Evolutionary conservation across 2,113 vertebrate species (phyloP).

Genomic region (Otocyon megalotis): DNA sequence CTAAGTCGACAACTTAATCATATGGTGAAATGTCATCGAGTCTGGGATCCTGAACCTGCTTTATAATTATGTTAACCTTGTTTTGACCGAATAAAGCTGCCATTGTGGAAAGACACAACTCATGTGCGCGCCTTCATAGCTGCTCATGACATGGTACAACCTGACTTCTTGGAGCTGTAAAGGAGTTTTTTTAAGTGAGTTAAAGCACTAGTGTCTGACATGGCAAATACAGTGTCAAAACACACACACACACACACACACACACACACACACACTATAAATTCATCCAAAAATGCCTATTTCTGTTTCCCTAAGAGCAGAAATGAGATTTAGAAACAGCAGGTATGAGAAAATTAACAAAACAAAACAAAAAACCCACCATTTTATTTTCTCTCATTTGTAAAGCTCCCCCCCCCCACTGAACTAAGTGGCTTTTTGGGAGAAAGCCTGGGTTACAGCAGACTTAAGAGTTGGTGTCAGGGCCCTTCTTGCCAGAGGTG

Average conservation of each 20-base stretch:
- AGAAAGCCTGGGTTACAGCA: neutral
- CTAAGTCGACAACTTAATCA: neutral
- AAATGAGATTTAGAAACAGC: neutral
- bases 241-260: neutral
- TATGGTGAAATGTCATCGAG: neutral
- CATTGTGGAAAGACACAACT: neutral
- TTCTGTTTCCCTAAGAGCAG: neutral
- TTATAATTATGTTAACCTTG: neutral
- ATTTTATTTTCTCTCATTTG: neutral
- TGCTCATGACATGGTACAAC: neutral
- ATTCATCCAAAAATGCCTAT: neutral
- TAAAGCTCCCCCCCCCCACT: too few species aligned
- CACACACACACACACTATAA: neutral
- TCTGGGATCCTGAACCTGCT: neutral
- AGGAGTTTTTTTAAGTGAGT: neutral
- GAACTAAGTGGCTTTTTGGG: neutral
- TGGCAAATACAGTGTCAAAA: neutral
- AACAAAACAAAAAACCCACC: too few species aligned
- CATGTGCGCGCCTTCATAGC: neutral
- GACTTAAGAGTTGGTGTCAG: neutral
- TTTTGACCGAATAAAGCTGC: neutral
- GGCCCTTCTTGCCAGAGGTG: neutral
- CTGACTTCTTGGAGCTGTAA: neutral
- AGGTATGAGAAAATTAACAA: neutral
- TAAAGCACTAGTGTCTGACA: neutral